A percentile compares a stretch with the other conserved stretches of the same genome.
These are phyloP conservation scores for Zele albiditarsus DNA, from an alignment of 2,888 invertebrate genomes.

Conservation along the genomic window DNA sequence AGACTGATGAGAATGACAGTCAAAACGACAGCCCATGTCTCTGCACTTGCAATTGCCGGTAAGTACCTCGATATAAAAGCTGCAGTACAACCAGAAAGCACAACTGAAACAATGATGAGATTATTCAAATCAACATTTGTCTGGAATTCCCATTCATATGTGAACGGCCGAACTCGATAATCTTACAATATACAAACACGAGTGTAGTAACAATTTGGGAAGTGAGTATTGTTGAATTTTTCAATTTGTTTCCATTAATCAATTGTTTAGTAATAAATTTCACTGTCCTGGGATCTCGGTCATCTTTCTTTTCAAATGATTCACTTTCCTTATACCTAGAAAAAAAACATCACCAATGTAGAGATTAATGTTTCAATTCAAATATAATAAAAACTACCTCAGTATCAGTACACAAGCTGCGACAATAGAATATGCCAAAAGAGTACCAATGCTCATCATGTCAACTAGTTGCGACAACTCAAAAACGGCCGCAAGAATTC, in stretches of 20 bases:
- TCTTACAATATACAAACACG: slow-evolving; percentile 73
- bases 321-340: slow-evolving; percentile 72
- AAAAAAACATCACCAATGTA: neutral
- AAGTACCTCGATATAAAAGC: slow-evolving; percentile 49
- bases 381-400: slow-evolving; percentile 75
- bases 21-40: slow-evolving; percentile 46
- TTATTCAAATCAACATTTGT: too few relatives aligned
- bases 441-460: slow-evolving; percentile 93
- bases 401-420: slow-evolving; percentile 89
- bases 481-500: slow-evolving; percentile 86
- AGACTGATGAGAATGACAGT: slow-evolving; percentile 49
- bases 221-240: slow-evolving; percentile 72
- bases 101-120: slow-evolving; percentile 37
- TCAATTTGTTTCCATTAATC: slow-evolving; percentile 70
- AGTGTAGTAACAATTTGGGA: slow-evolving; percentile 72
- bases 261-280: slow-evolving; percentile 65
- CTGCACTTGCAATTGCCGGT: slow-evolving; percentile 52
- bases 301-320: slow-evolving; percentile 67
- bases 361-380: neutral
- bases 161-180: slow-evolving; percentile 13
- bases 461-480: slow-evolving; percentile 88
- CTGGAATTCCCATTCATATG: too few relatives aligned
- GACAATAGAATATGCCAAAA: slow-evolving; percentile 91
- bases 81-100: slow-evolving; percentile 53
- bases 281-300: slow-evolving; percentile 61